Evolutionary conservation across 2,888 invertebrate species (phyloP).

Genomic region (Heteromyza rotundicornis): DNA sequence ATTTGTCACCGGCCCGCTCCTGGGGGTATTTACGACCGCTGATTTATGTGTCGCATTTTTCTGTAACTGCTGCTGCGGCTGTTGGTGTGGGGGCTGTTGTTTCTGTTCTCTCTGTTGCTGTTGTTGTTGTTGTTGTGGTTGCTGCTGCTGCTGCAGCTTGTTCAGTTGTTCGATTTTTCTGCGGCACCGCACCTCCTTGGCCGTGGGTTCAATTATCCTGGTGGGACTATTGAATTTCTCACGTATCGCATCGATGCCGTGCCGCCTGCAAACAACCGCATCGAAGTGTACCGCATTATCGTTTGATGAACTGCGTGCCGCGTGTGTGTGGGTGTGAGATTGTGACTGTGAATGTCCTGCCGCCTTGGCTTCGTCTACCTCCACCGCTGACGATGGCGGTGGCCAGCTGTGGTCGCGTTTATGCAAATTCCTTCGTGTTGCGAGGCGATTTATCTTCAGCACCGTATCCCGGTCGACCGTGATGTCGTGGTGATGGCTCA

Average conservation of each 20-base stretch:
- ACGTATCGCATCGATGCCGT: conserved; percentile 52
- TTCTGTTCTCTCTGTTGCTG: conserved; percentile 5
- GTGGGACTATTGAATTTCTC: conserved; percentile 57
- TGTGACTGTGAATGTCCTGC: not conserved
- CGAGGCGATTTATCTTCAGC: conserved; percentile 59
- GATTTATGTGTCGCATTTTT: not conserved
- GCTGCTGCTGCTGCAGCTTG: conserved; percentile 30
- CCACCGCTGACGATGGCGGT: conserved; percentile 33
- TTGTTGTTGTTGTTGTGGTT: conserved; percentile 20
- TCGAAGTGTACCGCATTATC: conserved; percentile 46
- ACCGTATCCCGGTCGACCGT: conserved; percentile 61
- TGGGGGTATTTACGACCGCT: not conserved
- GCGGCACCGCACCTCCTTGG: conserved; percentile 29
- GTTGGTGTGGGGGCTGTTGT: conserved; percentile 14
- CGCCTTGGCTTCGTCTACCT: not conserved
- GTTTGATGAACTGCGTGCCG: conserved; percentile 40
- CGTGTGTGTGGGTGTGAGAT: conserved; percentile 15
- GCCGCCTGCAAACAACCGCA: conserved; percentile 45
- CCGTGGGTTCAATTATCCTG: conserved; percentile 41
- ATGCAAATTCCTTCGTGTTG: conserved; percentile 52
- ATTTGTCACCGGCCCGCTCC: conserved; percentile 20
- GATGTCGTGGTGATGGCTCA: conserved; percentile 53
- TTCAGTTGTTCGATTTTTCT: conserved; percentile 29
- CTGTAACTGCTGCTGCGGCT: conserved; percentile 11
- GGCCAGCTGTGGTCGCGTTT: conserved; percentile 61